Conservation (phyloP, 2,113 vertebrate species). For the Echinops telfairi region DNA sequence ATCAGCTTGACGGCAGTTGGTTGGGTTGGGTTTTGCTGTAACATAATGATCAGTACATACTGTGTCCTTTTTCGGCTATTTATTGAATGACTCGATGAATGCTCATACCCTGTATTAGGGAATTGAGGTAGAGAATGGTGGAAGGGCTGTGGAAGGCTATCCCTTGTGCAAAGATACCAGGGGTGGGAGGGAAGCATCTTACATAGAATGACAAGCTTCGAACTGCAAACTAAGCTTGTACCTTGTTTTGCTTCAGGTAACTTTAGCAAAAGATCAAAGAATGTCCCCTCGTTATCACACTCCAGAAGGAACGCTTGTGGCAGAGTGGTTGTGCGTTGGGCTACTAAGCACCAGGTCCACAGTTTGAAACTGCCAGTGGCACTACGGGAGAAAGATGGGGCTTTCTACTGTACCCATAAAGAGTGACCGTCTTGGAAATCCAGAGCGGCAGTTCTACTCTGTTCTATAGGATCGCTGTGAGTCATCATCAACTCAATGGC, state of each 20-base stretch:
- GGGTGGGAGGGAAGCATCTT: background rate
- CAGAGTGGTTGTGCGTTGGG: too few species aligned
- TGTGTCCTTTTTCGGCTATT: background rate
- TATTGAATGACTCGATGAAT: conserved; percentile 9
- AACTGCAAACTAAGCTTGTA: background rate
- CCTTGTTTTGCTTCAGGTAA: conserved; percentile 18
- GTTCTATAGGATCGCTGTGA: too few species aligned
- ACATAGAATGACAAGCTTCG: conserved; percentile 15
- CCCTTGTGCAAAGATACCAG: background rate
- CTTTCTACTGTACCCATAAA: too few species aligned
- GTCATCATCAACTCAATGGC: too few species aligned
- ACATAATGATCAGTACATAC: too few species aligned
- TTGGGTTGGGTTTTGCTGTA: background rate
- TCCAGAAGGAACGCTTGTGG: too few species aligned
- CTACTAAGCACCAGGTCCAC: too few species aligned
- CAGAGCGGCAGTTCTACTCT: too few species aligned
- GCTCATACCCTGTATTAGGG: background rate
- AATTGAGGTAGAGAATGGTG: background rate
- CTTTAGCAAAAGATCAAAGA: conserved; percentile 41
- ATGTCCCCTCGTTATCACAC: background rate
- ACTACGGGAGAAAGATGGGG: too few species aligned
- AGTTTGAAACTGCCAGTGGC: too few species aligned
- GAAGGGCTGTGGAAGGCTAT: background rate
- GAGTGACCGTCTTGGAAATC: too few species aligned
- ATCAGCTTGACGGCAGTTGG: too few species aligned